Conservation (phyloP, 92 coral and sea anemone genomes). For the Phenganax marumi region DNA sequence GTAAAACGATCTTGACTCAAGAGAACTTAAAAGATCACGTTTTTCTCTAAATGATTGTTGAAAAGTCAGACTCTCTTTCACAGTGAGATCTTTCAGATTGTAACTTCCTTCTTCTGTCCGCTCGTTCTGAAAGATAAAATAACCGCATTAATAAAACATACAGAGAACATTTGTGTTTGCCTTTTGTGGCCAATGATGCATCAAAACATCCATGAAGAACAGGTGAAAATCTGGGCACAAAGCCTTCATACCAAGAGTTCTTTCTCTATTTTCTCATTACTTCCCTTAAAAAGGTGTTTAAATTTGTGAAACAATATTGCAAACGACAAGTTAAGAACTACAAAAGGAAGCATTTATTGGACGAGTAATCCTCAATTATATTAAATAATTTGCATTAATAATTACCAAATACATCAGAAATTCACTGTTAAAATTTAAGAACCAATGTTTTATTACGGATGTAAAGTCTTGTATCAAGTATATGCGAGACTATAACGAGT, state of each 20-base stretch:
- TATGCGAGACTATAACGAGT: background rate
- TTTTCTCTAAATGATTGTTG: slow-evolving; percentile 11
- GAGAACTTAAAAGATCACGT: background rate
- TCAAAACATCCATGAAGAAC: background rate
- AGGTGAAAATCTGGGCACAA: background rate
- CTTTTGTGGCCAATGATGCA: slow-evolving; percentile 9
- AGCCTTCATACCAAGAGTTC: background rate
- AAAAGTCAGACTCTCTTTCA: slow-evolving; percentile 1
- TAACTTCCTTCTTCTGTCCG: slow-evolving; percentile 18
- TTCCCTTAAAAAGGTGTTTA: too few species aligned
- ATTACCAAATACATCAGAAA: background rate
- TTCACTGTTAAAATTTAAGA: background rate
- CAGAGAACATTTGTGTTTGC: slow-evolving; percentile 6
- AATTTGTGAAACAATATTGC: background rate
- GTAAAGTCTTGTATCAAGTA: background rate
- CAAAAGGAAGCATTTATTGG: background rate
- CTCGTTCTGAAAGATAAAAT: slow-evolving; percentile 10
- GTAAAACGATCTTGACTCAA: slow-evolving; percentile 8
- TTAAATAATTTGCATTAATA: slow-evolving; percentile 3
- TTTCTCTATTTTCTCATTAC: too few species aligned
- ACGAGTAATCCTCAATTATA: background rate
- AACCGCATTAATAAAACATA: background rate
- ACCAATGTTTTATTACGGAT: background rate
- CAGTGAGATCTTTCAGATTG: background rate
- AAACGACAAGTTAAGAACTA: background rate